A percentile compares a stretch with the other conserved stretches of the same genome.
phyloP scores from a whole-genome alignment of 2,797 vertebrate genomes.

The Sebastes matsubarae region DNA sequence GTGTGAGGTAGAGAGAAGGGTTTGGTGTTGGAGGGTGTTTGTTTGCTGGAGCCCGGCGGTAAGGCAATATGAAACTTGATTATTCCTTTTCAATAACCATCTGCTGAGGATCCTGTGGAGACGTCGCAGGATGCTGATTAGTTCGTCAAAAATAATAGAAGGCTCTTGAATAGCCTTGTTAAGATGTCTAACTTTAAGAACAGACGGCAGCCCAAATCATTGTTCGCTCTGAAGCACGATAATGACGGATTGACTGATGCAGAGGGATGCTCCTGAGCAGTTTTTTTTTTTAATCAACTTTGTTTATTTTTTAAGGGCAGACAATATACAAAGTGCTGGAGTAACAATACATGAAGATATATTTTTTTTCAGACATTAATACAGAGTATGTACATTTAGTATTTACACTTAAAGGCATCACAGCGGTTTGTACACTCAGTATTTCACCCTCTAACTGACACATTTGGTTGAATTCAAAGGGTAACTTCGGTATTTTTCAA shows the following conservation, averaged over 20 bases:
- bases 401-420: slow-evolving; percentile 65
- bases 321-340: slow-evolving; percentile 75
- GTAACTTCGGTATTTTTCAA: too few relatives aligned
- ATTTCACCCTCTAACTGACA: background rate
- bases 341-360: slow-evolving; percentile 61
- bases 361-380: slow-evolving; percentile 48
- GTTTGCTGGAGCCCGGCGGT: slow-evolving; percentile 44
- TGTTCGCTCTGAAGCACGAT: slow-evolving; percentile 30
- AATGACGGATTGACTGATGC: slow-evolving; percentile 51
- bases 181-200: slow-evolving; percentile 60
- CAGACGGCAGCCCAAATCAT: slow-evolving; percentile 27
- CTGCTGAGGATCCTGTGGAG: slow-evolving; percentile 51
- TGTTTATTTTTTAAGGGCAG: slow-evolving; percentile 68
- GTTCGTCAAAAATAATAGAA: slow-evolving; percentile 55
- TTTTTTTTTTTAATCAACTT: slow-evolving; percentile 45
- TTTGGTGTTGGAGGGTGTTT: slow-evolving; percentile 50
- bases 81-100: slow-evolving; percentile 72
- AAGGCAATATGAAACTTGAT: slow-evolving; percentile 71
- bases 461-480: background rate
- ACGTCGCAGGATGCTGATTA: slow-evolving; percentile 57
- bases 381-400: slow-evolving; percentile 61
- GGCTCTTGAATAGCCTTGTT: slow-evolving; percentile 59
- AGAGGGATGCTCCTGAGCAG: slow-evolving; percentile 22
- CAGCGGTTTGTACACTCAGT: slow-evolving; percentile 26
- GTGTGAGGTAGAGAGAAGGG: slow-evolving; percentile 3